Base-by-base conservation (phyloP, 2,113 vertebrate genomes). In the Oxyruncus cristatus region DNA sequence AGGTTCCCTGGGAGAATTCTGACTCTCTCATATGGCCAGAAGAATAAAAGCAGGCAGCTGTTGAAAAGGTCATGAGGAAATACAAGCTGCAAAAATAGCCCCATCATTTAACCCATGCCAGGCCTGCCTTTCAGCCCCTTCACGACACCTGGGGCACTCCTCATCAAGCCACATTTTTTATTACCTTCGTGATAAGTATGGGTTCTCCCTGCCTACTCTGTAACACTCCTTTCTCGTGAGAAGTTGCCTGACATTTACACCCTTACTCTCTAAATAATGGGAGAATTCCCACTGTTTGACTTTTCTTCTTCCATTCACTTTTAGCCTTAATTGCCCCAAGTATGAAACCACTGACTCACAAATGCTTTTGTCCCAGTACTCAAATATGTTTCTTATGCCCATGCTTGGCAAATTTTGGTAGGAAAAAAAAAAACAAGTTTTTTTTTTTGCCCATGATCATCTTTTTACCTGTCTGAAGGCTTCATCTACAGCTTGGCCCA, bases 61-160 rank as follows among this genome's bases (percentile, higher is more conserved):
- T 75, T 96, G 93, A 93, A 95, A 97, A 97, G 95, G 94, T 95
- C 95, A 95, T 65, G 68, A 87, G 80, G 73, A 97, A 97, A 96
- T 14, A 91, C 27, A 84, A 92, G 73, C 86, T 85, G 58, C 49
- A 87, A 79, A 96, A 96, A 95, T 30, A 94, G 44, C 28, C 70
- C 87, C 77, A 72, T 32, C 5, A 2, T 79, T 97, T 94, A 95
- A 94, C 77, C 77, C 84, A 18, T 70, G 79, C 49, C 8, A 72
- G 9, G 30, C 30, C 30, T 75, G 19, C 37, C 62, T 87, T 91
- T 56, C 77, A 95, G 70, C 15, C 52, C 47, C 52, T 67, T 91
- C 44, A 20, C 22, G 35, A 22, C 28, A 77, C 37, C 76, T 58
- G 37, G 59, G 63, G 59, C 55, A 77, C 47, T 71, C 33, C 47